Base-by-base conservation (phyloP, 2,888 invertebrate species). In the Scaptomyza reducta region DNA sequence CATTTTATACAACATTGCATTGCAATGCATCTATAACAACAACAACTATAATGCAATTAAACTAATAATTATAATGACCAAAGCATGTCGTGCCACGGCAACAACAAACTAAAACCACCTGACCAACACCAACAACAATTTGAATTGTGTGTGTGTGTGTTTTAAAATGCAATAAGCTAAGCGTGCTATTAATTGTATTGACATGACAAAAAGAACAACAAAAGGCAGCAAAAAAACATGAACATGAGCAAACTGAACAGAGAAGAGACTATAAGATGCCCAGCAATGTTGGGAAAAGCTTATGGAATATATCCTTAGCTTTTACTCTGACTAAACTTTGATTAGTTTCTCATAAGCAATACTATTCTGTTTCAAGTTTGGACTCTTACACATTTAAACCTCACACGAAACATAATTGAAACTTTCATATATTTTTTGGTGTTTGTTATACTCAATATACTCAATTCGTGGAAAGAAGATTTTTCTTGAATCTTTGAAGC, bases 31-130 rank as follows among this genome's bases (percentile, higher is more conserved):
- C n/a, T n/a, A 50, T 51, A 29, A 16, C 51, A 51, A 59, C 33
- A 3, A 22, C 10, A n/a, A 46, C 27, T 41, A 53, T 49, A 55
- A 22, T 22, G 1, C 22, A 22, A 22, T 5, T 22, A 22, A 22
- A 3, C 54, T 58, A 61, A 80, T 63, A 77, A 72, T 79, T 75
- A 64, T 76, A 85, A 80, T 70, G 86, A 66, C 79, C 79, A 79
- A 85, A 85, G 73, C 82, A 82, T 75, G 86, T 82, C 79, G 70
- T 68, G 77, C 54, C 58, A 65, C 70, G 64, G 60, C 69, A 69
- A 75, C 79, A 45, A 55, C 40, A 54, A 57, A 6, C 10, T 2
- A 13, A 53, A 65, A 77, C 77, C 41, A 53, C 40, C 27, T 11
- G 14, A 54, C 33, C 47, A 57, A 46, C 38, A 41, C 22, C 40